Conservation (phyloP, 2,888 invertebrate species). For the Cremastobaeus sp. region DNA sequence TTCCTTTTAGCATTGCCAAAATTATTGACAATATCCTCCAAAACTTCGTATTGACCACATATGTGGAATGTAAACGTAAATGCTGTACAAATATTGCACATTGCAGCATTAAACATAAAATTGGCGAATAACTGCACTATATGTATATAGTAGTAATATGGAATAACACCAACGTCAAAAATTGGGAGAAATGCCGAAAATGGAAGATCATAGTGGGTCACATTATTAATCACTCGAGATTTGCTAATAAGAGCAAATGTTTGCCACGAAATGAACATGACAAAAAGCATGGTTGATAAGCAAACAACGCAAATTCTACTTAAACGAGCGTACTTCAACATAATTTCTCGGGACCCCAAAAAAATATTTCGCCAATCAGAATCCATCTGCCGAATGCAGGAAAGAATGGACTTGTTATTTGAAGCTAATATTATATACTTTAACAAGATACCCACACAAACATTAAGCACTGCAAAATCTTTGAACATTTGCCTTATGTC, state of each 20-base stretch:
- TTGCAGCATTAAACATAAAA: neutral
- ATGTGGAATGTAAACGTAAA: conserved; percentile 5
- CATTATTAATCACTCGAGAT: neutral
- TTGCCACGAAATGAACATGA: neutral
- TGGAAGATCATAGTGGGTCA: neutral
- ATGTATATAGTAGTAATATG: conserved; percentile 10
- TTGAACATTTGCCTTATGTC: too few relatives aligned
- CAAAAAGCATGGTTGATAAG: neutral
- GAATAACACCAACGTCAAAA: conserved; percentile 3
- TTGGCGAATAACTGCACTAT: neutral
- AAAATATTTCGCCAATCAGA: conserved; percentile 13
- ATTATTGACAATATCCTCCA: neutral
- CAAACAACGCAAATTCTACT: neutral
- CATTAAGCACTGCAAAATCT: too few relatives aligned
- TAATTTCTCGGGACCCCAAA: neutral
- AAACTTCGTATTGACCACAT: conserved; percentile 14
- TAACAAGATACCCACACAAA: neutral
- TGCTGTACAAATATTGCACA: conserved; percentile 6
- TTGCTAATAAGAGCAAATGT: neutral
- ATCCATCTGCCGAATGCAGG: conserved; percentile 19
- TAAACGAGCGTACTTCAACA: conserved; percentile 9
- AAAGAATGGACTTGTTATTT: neutral
- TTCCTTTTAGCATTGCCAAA: neutral
- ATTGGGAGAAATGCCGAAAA: neutral
- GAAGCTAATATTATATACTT: conserved; percentile 11